phyloP scores from a whole-genome alignment of 23 tunicate species.

The Trididemnum nubilum region DNA sequence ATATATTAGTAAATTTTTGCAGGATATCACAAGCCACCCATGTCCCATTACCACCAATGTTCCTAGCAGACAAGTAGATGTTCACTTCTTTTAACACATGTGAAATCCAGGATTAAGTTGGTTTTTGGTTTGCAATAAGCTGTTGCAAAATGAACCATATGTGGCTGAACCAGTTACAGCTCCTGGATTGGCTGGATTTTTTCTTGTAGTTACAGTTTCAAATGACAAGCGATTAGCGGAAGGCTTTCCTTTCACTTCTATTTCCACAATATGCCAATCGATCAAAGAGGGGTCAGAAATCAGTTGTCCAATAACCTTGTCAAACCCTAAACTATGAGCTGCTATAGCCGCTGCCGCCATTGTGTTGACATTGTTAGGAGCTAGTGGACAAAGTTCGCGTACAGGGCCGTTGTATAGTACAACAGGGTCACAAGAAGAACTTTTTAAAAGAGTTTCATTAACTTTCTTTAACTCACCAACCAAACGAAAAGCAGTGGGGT shows the following conservation, averaged over 20 bases:
- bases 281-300: conserved; percentile 48
- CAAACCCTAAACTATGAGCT: conserved; percentile 73
- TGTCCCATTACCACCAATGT: too few relatives aligned
- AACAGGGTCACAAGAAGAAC: conserved; percentile 16
- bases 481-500: conserved; percentile 68
- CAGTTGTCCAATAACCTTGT: conserved; percentile 62
- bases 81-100: too few relatives aligned
- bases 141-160: conserved; percentile 65
- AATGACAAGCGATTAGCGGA: conserved; percentile 43
- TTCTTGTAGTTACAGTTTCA: conserved; percentile 42
- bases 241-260: conserved; percentile 59
- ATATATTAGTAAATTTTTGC: too few relatives aligned
- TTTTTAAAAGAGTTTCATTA: conserved; percentile 23
- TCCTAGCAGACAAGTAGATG: too few relatives aligned
- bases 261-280: conserved; percentile 81
- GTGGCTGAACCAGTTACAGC: conserved; percentile 88
- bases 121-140: conserved; percentile 46
- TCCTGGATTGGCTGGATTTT: conserved; percentile 72
- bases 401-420: conserved; percentile 71
- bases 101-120: conserved; percentile 62
- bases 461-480: conserved; percentile 21
- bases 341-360: conserved; percentile 92
- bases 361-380: conserved; percentile 93
- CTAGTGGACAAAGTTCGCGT: conserved; percentile 71
- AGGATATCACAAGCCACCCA: too few relatives aligned